Evolutionary conservation across 2,888 invertebrate genomes (phyloP), one percentile per base, ranked within the genome.

Genomic region (Melipona beecheii): DNA sequence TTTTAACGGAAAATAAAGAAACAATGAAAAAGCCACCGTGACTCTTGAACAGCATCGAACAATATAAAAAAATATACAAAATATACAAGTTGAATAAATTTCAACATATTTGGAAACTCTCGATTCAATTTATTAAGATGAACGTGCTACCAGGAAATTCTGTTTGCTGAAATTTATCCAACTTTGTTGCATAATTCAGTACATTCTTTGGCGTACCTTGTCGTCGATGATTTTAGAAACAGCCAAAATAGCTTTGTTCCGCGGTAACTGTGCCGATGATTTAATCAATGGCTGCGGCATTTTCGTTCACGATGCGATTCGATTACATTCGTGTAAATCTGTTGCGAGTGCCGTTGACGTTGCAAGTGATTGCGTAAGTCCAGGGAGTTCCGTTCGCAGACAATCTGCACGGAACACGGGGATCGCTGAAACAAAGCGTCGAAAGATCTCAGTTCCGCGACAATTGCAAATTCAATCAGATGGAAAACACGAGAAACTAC

Each of bases 321-420:
- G 66, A 43, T 56, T 58, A 36, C 58, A 27, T 65, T 71, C 36
- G 24, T 36, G 17, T 52, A 54, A 68, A 66, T 66, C 52, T 66
- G 49, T 65, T 27, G 31, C 19, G 65, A 43, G 58, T 82, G 82
- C 50, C 50, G 66, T 75, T 65, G 82, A 75, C 82, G 31, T 81
- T 75, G 62, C 43, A 58, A 83, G 75, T 81, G 68, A 72, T 83
- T 81, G 76, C 58, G 75, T 76, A 76, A 83, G 50, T 72, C 52
- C 50, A 52, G 27, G 21, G 36, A 75, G 66, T 76, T 69, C 36
- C 62, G 66, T 62, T 72, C 50, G 66, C 69, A 56, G 60, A 66
- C 58, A 65, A 60, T 64, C 64, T 68, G 75, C 66, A 6, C 24
- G n/a, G 64, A 56, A 54, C 66, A 36, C 6, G 31, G 27, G 4